These are phyloP conservation scores for Calycopis cecrops DNA, from an alignment of 1,140 invertebrate species.

Conservation along the genomic window DNA sequence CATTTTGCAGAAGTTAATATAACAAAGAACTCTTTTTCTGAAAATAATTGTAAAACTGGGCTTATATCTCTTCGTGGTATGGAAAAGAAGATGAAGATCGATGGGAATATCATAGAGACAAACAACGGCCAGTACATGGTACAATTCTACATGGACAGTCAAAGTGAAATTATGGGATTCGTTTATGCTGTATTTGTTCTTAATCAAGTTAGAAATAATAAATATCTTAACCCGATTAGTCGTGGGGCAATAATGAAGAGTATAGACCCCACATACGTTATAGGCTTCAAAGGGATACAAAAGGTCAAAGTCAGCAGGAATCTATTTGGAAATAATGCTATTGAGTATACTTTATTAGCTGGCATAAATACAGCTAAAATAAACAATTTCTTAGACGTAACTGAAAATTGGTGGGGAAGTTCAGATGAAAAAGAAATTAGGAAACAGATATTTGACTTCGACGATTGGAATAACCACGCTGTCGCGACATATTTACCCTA, in stretches of 20 bases:
- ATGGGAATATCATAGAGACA: conserved; percentile 84
- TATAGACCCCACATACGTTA: conserved; percentile 84
- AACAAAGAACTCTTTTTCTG: conserved; percentile 88
- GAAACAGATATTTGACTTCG: conserved; percentile 97
- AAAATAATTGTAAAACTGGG: conserved; percentile 89
- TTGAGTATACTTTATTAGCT: conserved; percentile 95
- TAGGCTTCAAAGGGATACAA: conserved; percentile 96
- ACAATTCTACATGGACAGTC: conserved; percentile 92
- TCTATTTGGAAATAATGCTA: conserved; percentile 89
- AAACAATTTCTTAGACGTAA: conserved; percentile 90
- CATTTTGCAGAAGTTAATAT: conserved; percentile 93
- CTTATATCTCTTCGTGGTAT: conserved; percentile 93
- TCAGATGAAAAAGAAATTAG: conserved; percentile 82
- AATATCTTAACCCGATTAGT: conserved; percentile 47
- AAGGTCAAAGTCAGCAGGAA: conserved; percentile 94
- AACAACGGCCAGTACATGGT: conserved; percentile 93
- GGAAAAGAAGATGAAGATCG: conserved; percentile 95
- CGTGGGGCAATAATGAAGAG: conserved; percentile 67
- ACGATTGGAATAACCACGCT: conserved; percentile 99
- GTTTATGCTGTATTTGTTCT: conserved; percentile 86
- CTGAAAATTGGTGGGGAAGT: conserved; percentile 98
- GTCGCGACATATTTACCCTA: conserved; percentile 93
- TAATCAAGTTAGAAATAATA: conserved; percentile 89
- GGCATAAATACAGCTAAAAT: conserved; percentile 92
- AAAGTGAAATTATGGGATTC: conserved; percentile 93